phyloP scores from a whole-genome alignment of 2,888 invertebrate genomes.

The Mythimna pallens region DNA sequence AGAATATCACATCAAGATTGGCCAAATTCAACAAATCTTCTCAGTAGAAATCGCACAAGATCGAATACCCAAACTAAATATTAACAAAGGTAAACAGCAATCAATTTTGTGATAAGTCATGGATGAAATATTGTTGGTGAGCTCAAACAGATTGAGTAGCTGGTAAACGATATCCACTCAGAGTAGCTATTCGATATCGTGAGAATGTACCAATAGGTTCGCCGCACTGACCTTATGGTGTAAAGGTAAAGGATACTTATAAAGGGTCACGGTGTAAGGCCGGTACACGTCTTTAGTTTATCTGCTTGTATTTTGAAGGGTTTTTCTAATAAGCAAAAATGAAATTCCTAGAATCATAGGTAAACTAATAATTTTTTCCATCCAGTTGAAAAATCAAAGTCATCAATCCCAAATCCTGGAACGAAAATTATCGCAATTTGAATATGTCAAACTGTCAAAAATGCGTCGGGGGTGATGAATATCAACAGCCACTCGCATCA shows the following conservation, averaged over 20 bases:
- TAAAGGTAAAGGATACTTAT: slow-evolving; percentile 29
- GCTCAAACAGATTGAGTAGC: slow-evolving; percentile 61
- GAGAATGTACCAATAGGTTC: slow-evolving; percentile 71
- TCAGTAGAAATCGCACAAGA: not conserved
- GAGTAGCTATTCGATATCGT: slow-evolving; percentile 68
- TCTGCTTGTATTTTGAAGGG: not conserved
- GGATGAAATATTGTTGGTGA: slow-evolving; percentile 53
- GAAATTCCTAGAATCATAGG: no score
- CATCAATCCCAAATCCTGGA: no score
- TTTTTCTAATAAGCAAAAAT: not conserved
- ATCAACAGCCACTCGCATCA: no score
- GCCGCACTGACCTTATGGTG: slow-evolving; percentile 48
- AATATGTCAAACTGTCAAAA: no score
- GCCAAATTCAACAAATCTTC: not conserved
- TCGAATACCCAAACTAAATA: slow-evolving; percentile 16
- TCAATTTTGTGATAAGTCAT: slow-evolving; percentile 39
- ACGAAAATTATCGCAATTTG: no score
- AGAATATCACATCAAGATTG: not conserved
- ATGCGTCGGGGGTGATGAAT: no score
- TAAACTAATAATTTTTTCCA: no score
- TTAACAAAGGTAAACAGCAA: slow-evolving; percentile 27
- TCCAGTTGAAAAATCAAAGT: no score
- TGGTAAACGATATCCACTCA: slow-evolving; percentile 72
- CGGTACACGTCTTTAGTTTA: slow-evolving; percentile 25
- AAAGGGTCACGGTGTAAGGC: slow-evolving; percentile 27